These are phyloP conservation scores for Vombatus ursinus DNA, from an alignment of 2,113 vertebrate species.

Conservation along the genomic window DNA sequence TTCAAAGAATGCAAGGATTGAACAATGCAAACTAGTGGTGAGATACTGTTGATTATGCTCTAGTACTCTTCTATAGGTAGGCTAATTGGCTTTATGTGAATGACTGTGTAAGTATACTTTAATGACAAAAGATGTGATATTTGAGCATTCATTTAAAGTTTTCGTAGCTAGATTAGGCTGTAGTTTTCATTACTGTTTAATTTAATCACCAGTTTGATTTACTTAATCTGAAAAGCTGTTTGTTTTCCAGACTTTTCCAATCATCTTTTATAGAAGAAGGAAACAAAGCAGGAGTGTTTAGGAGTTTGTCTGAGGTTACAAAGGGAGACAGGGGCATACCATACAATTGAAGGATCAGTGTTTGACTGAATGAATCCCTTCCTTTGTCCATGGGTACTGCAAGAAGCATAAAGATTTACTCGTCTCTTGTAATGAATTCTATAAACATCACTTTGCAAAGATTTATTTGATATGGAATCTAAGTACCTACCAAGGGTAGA, in stretches of 20 bases:
- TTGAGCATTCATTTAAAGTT: constrained; percentile 15
- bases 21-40: background rate
- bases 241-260: background rate
- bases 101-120: background rate
- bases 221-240: constrained; percentile 27
- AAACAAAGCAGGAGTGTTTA: constrained; percentile 40
- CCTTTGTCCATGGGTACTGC: constrained; percentile 46
- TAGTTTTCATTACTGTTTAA: constrained; percentile 47
- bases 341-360: constrained; percentile 30
- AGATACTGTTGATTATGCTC: background rate
- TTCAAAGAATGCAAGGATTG: constrained; percentile 22
- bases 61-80: background rate
- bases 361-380: constrained; percentile 59
- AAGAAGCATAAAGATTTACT: constrained; percentile 57
- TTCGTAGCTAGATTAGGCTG: background rate
- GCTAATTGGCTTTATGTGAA: background rate
- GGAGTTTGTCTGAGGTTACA: constrained; percentile 52
- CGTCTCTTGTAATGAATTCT: constrained; percentile 40
- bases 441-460: constrained; percentile 52
- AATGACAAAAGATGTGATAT: constrained; percentile 33
- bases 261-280: constrained; percentile 58
- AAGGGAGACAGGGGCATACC: constrained; percentile 33
- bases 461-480: constrained; percentile 66
- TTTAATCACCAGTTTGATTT: constrained; percentile 44
- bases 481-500: constrained; percentile 38